Base-by-base conservation (phyloP, 2,888 invertebrate species). In the Therioaphis trifolii region DNA sequence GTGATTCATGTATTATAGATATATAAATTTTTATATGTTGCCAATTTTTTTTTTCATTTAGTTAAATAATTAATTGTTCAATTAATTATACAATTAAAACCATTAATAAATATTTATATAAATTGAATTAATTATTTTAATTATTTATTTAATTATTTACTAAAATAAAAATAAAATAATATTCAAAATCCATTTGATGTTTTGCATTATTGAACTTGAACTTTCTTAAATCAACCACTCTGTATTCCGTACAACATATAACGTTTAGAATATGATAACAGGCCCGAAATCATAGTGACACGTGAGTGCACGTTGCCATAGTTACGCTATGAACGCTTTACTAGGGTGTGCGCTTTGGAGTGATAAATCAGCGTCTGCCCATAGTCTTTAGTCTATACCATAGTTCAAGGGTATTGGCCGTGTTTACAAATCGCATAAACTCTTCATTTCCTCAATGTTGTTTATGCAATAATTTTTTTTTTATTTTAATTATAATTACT, bases 171-270 rank as follows among this genome's bases (percentile, higher is more conserved):
- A 5, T 35, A 35, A 35, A 35, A 35, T 35, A 35, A 35, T 35
- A 35, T 35, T 5, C 35, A 7, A 35, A 5, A 35, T 3, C 7
- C 35, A 35, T 35, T n/a, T n/a, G n/a, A 35, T 5, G 7, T 35
- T 5, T 35, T 35, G 35, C 7, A 7, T 7, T 35, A 35, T 5
- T 35, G 4, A 35, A 35, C 3, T 35, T 35, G 18, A 58, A 58
- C 4, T 21, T 24, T 4, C 58, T 43, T 21, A 29, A 63, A 76
- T 21, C 4, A 21, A 66, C 21, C 63, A 29, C 77, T 77, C 63
- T 49, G 77, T 77, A 66, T 66, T 77, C 63, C 35, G 77, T 77
- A 66, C 49, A 49, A 77, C 21, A 77, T n/a, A 61, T 77, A 49
- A 21, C 2, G 35, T 9, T 11, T 11, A 18, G 3, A 35, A 5